Conservation (phyloP, 2,797 vertebrate genomes). For the Pogoniulus pusillus region DNA sequence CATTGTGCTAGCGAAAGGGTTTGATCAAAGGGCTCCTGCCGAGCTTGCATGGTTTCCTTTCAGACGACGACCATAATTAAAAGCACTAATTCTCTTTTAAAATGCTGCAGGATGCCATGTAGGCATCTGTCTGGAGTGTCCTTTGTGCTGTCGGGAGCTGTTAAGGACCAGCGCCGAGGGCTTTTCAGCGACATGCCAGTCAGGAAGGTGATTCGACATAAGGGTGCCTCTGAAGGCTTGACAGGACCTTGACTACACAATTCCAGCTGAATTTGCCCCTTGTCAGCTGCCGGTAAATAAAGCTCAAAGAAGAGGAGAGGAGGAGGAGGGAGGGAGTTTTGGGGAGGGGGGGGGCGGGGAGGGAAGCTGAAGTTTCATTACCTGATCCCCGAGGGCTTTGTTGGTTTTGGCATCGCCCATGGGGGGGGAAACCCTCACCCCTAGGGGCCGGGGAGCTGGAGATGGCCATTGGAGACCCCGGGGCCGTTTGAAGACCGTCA, state of each 20-base stretch:
- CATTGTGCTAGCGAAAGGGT: conserved; percentile 85
- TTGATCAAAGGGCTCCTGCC: conserved; percentile 82
- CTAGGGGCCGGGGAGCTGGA: conserved; percentile 74
- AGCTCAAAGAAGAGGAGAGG: conserved; percentile 77
- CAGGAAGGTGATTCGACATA: conserved; percentile 84
- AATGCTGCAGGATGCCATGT: conserved; percentile 88
- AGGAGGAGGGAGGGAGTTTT: too few relatives aligned
- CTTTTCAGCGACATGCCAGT: conserved; percentile 84
- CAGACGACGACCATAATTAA: conserved; percentile 87
- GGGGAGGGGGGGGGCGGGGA: background rate
- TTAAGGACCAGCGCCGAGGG: conserved; percentile 81
- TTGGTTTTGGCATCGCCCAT: conserved; percentile 81
- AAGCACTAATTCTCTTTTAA: conserved; percentile 90
- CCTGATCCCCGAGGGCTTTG: conserved; percentile 81
- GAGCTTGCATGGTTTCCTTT: conserved; percentile 86
- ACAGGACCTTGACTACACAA: conserved; percentile 84
- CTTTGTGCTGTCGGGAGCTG: conserved; percentile 89
- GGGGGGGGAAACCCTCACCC: conserved; percentile 76
- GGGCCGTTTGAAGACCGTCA: conserved; percentile 82
- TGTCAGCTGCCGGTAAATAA: conserved; percentile 85
- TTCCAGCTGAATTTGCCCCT: conserved; percentile 83
- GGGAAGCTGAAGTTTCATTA: conserved; percentile 82
- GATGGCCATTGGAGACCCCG: conserved; percentile 82
- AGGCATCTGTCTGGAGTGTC: conserved; percentile 88
- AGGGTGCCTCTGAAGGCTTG: conserved; percentile 83